These are phyloP conservation scores for Glossosoma conforme DNA, from an alignment of 1,140 invertebrate genomes.

Conservation along the genomic window DNA sequence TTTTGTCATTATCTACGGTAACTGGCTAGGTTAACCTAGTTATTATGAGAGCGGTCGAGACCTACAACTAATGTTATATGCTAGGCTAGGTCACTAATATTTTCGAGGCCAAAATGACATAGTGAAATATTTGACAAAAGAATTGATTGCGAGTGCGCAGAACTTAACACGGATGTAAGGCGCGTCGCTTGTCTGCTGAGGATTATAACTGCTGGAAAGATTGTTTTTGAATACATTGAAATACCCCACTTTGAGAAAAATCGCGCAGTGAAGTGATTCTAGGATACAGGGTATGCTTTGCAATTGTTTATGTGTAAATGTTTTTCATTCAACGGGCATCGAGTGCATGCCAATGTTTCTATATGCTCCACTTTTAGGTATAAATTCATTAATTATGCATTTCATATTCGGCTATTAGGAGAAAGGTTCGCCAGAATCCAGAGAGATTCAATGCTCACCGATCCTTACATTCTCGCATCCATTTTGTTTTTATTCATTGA, in stretches of 20 bases:
- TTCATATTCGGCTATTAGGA: conserved; percentile 30
- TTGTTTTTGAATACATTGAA: conserved; percentile 31
- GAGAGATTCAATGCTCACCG: conserved; percentile 14
- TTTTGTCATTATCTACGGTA: conserved; percentile 28
- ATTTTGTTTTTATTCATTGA: conserved; percentile 18
- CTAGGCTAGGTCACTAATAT: conserved; percentile 34
- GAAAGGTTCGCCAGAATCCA: conserved; percentile 27
- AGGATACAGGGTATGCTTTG: conserved; percentile 69
- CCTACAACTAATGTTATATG: conserved; percentile 31
- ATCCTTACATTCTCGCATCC: conserved; percentile 15
- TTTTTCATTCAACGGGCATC: conserved; percentile 52
- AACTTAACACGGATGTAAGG: conserved; percentile 21
- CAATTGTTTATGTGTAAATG: conserved; percentile 64
- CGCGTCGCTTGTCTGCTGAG: conserved; percentile 30
- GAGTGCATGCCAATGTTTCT: conserved; percentile 25
- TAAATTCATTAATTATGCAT: conserved; percentile 31
- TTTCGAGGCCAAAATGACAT: conserved; percentile 33
- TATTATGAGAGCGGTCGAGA: conserved; percentile 24
- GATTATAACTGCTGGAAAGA: conserved; percentile 31
- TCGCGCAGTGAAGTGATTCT: conserved; percentile 61
- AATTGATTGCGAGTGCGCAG: conserved; percentile 22
- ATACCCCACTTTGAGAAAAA: conserved; percentile 38
- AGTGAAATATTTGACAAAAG: conserved; percentile 29
- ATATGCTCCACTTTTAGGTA: conserved; percentile 29
- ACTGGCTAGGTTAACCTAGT: conserved; percentile 25